A percentile compares a stretch with the other conserved stretches of the same genome.
phyloP scores from a whole-genome alignment of 1,140 invertebrate species.

The Cydia amplana region DNA sequence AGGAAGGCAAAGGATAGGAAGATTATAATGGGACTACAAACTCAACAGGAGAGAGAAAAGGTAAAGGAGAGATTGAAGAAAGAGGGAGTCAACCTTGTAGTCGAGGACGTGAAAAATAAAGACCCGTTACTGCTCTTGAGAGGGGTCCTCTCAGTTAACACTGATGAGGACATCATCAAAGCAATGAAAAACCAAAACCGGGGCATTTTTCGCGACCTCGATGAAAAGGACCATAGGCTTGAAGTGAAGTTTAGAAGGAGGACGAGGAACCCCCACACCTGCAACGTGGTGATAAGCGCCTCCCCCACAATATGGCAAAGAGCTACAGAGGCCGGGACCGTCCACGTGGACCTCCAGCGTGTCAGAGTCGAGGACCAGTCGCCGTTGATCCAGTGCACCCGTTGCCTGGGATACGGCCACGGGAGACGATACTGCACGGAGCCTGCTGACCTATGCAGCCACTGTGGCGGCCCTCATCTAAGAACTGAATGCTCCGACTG shows the following conservation, averaged over 20 bases:
- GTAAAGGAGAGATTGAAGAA: slow-evolving; percentile 22
- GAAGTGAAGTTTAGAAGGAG: slow-evolving; percentile 30
- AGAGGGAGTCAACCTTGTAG: slow-evolving; percentile 4
- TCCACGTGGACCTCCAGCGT: slow-evolving; percentile 21
- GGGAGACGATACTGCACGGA: slow-evolving; percentile 32
- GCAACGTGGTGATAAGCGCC: slow-evolving; percentile 26
- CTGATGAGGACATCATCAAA: slow-evolving; percentile 38
- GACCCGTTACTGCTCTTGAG: slow-evolving; percentile 36
- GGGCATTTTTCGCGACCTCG: slow-evolving; percentile 22
- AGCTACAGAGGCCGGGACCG: neutral
- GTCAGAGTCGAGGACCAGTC: slow-evolving; percentile 37
- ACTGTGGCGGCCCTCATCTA: slow-evolving; percentile 37
- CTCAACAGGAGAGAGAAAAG: slow-evolving; percentile 31
- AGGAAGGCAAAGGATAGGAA: slow-evolving; percentile 37
- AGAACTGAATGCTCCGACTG: slow-evolving; percentile 22
- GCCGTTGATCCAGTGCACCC: slow-evolving; percentile 39
- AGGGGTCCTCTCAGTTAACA: slow-evolving; percentile 28
- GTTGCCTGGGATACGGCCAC: slow-evolving; percentile 36
- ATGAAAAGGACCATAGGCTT: slow-evolving; percentile 21
- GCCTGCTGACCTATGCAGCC: slow-evolving; percentile 28
- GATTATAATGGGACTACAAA: slow-evolving; percentile 32
- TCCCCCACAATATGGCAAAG: slow-evolving; percentile 31
- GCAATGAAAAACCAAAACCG: slow-evolving; percentile 38
- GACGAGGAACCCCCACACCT: slow-evolving; percentile 33
- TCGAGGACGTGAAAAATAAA: slow-evolving; percentile 37